Conservation (phyloP, 2,113 vertebrate species). For the Lutjanus erythropterus region DNA sequence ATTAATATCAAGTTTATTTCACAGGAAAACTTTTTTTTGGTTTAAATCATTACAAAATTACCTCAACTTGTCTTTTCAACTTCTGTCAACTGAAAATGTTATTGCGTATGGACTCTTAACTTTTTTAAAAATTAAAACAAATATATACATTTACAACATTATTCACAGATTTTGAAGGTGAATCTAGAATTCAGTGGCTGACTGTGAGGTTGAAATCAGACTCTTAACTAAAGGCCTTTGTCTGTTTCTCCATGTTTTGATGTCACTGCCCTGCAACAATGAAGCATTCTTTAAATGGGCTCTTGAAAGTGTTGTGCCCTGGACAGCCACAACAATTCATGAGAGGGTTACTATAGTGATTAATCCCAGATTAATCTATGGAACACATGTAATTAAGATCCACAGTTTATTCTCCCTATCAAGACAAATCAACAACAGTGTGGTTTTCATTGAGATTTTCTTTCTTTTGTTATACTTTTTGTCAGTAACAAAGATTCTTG, state of each 20-base stretch:
- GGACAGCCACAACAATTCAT: conserved; percentile 46
- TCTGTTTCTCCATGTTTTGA: conserved; percentile 53
- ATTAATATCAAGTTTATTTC: too few species aligned
- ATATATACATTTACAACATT: too few species aligned
- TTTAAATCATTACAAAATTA: too few species aligned
- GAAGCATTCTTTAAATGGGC: conserved; percentile 64
- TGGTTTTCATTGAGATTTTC: conserved; percentile 38
- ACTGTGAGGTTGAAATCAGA: conserved; percentile 17
- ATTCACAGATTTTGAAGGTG: conserved; percentile 7
- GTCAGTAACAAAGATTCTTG: conserved; percentile 4
- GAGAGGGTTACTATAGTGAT: conserved; percentile 66
- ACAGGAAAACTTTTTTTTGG: too few species aligned
- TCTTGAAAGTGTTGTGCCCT: conserved; percentile 38
- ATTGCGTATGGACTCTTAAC: too few species aligned
- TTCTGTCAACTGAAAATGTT: too few species aligned
- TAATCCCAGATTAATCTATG: conserved; percentile 69
- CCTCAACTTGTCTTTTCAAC: too few species aligned
- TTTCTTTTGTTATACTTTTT: conserved; percentile 5
- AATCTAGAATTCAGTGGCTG: not conserved
- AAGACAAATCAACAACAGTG: conserved; percentile 46
- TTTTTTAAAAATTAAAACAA: too few species aligned
- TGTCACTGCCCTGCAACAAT: conserved; percentile 63
- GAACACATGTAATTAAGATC: conserved; percentile 56
- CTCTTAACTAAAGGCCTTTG: conserved; percentile 48
- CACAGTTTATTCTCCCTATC: conserved; percentile 45